These are phyloP conservation scores for Rhinophrynus dorsalis DNA, from an alignment of 2,797 vertebrate species.

Conservation along the genomic window DNA sequence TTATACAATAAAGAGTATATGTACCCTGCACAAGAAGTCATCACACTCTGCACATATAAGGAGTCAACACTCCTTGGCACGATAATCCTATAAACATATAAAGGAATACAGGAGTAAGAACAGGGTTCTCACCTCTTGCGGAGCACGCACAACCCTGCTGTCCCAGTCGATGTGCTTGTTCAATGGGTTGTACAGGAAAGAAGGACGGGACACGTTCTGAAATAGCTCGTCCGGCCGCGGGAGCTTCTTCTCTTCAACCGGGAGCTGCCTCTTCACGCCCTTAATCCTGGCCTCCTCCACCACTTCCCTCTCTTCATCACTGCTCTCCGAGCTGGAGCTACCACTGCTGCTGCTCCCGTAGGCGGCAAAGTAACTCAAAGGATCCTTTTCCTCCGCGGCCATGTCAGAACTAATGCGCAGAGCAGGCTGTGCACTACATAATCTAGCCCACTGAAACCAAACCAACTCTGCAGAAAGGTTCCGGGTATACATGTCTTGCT, in stretches of 20 bases:
- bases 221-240: constrained; percentile 89
- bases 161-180: constrained; percentile 94
- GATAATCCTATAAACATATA: too few species aligned
- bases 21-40: too few species aligned
- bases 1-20: too few species aligned
- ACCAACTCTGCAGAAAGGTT: neutral
- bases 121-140: constrained; percentile 92
- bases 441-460: neutral
- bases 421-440: constrained; percentile 50
- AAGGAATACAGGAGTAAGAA: too few species aligned
- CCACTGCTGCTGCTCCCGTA: constrained; percentile 72
- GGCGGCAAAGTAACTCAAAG: constrained; percentile 84
- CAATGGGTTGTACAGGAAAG: constrained; percentile 89
- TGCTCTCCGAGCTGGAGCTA: constrained; percentile 51
- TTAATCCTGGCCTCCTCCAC: constrained; percentile 46
- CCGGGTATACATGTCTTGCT: neutral
- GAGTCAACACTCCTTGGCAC: too few species aligned
- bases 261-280: neutral
- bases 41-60: too few species aligned
- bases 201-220: constrained; percentile 80
- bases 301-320: constrained; percentile 52
- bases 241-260: constrained; percentile 48
- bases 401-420: constrained; percentile 34
- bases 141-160: constrained; percentile 81
- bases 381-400: constrained; percentile 75